Evolutionary conservation across 2,113 vertebrate genomes (phyloP).

Genomic region (Butorides virescens): DNA sequence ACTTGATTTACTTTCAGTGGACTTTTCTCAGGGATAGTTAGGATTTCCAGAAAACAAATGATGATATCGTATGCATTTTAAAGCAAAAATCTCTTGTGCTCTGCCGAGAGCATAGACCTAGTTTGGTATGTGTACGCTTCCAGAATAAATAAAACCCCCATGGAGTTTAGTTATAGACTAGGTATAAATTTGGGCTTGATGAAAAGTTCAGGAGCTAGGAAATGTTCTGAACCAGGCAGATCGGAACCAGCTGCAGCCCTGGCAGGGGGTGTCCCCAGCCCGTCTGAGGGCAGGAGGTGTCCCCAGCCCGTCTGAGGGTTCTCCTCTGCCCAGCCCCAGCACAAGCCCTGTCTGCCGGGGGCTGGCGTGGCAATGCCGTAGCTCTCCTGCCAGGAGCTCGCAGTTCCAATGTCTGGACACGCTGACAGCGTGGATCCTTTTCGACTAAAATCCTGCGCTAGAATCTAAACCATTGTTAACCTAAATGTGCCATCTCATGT

Average conservation of each 20-base stretch:
- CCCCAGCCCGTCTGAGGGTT: background rate
- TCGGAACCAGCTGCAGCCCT: background rate
- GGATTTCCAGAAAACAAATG: background rate
- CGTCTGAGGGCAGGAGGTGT: background rate
- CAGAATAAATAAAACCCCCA: background rate
- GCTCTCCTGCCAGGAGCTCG: background rate
- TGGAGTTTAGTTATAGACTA: background rate
- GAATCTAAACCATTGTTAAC: constrained; percentile 25
- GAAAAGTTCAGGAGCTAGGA: background rate
- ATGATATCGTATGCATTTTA: background rate
- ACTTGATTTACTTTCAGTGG: background rate
- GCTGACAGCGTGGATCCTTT: background rate
- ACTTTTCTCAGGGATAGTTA: background rate
- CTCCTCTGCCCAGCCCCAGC: background rate
- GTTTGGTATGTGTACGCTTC: background rate
- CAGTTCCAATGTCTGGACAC: background rate
- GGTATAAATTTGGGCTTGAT: background rate
- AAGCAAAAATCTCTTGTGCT: background rate
- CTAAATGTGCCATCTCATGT: constrained; percentile 33
- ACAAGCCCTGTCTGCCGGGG: background rate
- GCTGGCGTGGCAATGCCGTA: background rate
- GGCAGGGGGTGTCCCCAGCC: no score
- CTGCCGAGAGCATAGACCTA: background rate
- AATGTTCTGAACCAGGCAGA: background rate
- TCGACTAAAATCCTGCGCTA: background rate